Evolutionary conservation across 2,888 invertebrate genomes (phyloP), one percentile per base, ranked within the genome.

Genomic region (Drosophila merina): DNA sequence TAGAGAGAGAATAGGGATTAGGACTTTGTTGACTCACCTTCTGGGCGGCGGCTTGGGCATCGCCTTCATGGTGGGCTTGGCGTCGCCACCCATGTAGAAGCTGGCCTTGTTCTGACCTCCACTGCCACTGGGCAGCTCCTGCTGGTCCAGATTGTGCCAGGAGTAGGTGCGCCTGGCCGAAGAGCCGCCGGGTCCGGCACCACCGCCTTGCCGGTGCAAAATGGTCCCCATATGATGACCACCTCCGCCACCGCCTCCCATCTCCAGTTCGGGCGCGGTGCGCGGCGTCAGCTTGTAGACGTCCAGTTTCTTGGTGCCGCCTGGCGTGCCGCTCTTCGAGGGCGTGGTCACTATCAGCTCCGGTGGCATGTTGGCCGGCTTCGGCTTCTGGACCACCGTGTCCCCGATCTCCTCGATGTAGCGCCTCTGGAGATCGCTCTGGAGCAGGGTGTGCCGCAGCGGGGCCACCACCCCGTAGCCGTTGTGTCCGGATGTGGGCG

Each of bases 321-420:
- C 50, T 0, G 62, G 47, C 0, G 69, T 69, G 4, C 59, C 62
- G 14, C 60, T 75, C 55, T 92, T 86, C 2, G 83, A 91, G 8
- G 92, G 91, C 14, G 92, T 89, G 1, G 92, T 92, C 14, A 92
- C 91, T 48, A 92, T 92, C 31, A 93, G 71, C 76, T 93, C 92
- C 0, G 93, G 93, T 4, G 93, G 93, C 92, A 92, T 92, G 52
- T 79, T 69, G 1, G 74, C 52, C 10, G 71, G 66, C 12, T 79
- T 82, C 0, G 77, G 78, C 3, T 81, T 69, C n/a, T 82, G 75
- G 12, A 75, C 79, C n/a, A 85, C 75, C 44, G 81, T 77, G 56
- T 88, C 89, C 2, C 89, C 86, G 12, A 86, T 88, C 57, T 89
- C 89, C 42, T 90, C 89, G 4, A 90, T 89, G 54, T 91, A 90